Evolutionary conservation across 2,113 vertebrate species (phyloP).

Genomic region (Bubalus kerabau): DNA sequence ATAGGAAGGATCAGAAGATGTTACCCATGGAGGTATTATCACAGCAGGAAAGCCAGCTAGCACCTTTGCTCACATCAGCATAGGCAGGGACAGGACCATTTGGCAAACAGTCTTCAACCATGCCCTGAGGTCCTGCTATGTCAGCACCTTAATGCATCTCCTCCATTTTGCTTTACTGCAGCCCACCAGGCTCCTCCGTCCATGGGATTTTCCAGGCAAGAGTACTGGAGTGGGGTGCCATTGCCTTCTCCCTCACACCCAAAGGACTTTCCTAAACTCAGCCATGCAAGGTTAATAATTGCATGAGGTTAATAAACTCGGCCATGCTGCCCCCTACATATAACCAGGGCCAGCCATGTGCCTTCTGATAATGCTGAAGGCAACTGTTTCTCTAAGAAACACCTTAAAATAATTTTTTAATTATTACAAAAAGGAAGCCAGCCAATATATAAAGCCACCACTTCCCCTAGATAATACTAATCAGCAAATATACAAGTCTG

Average conservation of each 20-base stretch:
- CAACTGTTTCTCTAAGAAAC: background rate
- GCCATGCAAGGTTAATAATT: background rate
- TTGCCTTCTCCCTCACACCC: background rate
- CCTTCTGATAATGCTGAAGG: background rate
- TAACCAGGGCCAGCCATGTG: background rate
- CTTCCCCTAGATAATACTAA: background rate
- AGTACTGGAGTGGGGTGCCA: too few relatives aligned
- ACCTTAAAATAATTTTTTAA: background rate
- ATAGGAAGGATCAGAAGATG: rapidly evolving
- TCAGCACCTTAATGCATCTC: background rate
- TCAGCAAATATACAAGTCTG: background rate
- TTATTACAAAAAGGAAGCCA: background rate
- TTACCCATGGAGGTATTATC: background rate
- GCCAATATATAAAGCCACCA: background rate
- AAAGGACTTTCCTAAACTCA: background rate
- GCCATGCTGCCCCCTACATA: background rate
- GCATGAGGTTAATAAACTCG: too few relatives aligned
- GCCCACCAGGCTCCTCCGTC: too few relatives aligned
- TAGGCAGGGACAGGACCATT: background rate
- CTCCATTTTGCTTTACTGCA: background rate
- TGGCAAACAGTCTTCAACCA: rapidly evolving
- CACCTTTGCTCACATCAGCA: too few relatives aligned
- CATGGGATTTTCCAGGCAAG: too few relatives aligned
- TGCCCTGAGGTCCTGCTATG: background rate
- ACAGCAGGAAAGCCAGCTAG: background rate